Evolutionary conservation across 2,888 invertebrate species (phyloP), one percentile per base, ranked within the genome.

Genomic region (Elegia similella): DNA sequence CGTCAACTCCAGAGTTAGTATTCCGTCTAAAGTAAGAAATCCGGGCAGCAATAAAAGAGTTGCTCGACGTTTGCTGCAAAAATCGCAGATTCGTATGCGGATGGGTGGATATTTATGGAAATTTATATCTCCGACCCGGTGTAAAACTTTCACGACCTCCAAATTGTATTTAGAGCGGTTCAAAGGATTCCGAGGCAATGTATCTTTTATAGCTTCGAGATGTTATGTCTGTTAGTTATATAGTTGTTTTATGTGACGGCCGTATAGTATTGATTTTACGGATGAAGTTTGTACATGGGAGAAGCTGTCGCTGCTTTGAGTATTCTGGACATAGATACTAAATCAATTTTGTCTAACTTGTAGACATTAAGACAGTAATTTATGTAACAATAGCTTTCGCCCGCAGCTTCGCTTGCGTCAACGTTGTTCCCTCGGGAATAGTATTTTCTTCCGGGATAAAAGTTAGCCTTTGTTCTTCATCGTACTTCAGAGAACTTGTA

Each of bases 31-130:
- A 48, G 48, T 56, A 63, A 62, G 62, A 65, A 63, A 69, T 68
- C 60, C 61, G 64, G 60, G 60, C 60, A 58, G 61, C 62, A 66
- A 67, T 69, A 68, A 66, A 64, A 64, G 62, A 62, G 63, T 69
- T 66, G 62, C 59, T 59, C 63, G 29, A 62, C 57, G 62, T 63
- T 63, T 59, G 62, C 60, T 61, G 57, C 62, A 61, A 68, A 75
- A 76, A 73, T 71, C 67, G 61, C 64, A 69, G 69, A 76, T 78
- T 76, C 70, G 76, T 76, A 78, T 74, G 76, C 77, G 67, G 68
- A 67, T 67, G 66, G 65, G 61, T 66, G 68, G 65, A 75, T 79
- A 78, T 81, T 77, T 82, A 82, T 82, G 82, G 79, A 75, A 82
- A 83, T 83, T 77, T 78, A 81, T 80, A 71, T 74, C 71, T 65